These are phyloP conservation scores for Borostomias antarcticus DNA, from an alignment of 2,797 vertebrate genomes.

Conservation along the genomic window DNA sequence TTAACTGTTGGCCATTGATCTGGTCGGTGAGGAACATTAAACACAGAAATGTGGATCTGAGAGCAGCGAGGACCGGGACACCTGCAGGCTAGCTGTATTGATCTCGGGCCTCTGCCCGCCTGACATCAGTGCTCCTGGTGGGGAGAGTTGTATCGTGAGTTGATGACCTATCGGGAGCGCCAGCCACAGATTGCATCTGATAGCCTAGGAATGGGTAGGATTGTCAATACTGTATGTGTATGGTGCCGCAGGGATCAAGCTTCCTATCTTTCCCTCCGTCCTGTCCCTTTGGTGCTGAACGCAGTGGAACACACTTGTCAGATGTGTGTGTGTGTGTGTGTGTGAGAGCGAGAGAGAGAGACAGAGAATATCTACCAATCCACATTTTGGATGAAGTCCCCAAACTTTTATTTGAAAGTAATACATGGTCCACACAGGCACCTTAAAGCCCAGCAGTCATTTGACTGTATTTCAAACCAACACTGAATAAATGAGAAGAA, in stretches of 20 bases:
- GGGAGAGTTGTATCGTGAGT: slow-evolving; percentile 34
- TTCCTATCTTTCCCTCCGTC: slow-evolving; percentile 30
- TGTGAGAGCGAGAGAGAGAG: too few species aligned
- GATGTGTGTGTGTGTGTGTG: too few species aligned
- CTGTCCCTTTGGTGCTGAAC: neutral
- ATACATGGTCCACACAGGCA: too few species aligned
- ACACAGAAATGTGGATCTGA: slow-evolving; percentile 35
- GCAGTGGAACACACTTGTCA: too few species aligned
- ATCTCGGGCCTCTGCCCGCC: slow-evolving; percentile 37
- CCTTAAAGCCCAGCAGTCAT: too few species aligned
- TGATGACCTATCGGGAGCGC: slow-evolving; percentile 41
- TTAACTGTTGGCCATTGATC: slow-evolving; percentile 60
- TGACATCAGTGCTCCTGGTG: slow-evolving; percentile 28
- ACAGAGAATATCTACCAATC: slow-evolving; percentile 39
- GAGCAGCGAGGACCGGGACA: slow-evolving; percentile 37
- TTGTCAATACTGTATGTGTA: slow-evolving; percentile 44
- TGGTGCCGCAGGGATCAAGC: slow-evolving; percentile 53
- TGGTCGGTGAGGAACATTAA: slow-evolving; percentile 21
- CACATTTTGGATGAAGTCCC: slow-evolving; percentile 43
- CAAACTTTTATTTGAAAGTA: slow-evolving; percentile 43
- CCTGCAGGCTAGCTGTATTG: slow-evolving; percentile 42
- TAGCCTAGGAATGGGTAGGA: slow-evolving; percentile 53
- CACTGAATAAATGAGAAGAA: slow-evolving; percentile 35
- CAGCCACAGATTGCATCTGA: slow-evolving; percentile 23
- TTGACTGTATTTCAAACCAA: slow-evolving; percentile 62